phyloP scores from a whole-genome alignment of 2,113 vertebrate species.

The Malurus elegans region DNA sequence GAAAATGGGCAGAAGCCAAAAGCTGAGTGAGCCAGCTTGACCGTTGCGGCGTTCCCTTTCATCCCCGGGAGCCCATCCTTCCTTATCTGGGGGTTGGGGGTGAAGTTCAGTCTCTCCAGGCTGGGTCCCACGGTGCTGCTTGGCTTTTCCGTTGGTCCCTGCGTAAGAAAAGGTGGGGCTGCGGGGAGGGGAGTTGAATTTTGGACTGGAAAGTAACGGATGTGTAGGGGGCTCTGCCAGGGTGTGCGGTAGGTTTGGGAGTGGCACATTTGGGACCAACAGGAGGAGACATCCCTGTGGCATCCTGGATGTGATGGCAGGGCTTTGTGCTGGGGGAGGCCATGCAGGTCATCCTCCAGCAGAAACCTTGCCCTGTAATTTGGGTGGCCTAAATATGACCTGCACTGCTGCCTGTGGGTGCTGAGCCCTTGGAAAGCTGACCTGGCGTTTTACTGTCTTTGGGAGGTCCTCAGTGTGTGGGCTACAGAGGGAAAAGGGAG shows the following conservation, averaged over 20 bases:
- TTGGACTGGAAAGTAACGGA: not conserved
- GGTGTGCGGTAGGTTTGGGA: not conserved
- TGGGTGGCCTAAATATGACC: constrained; percentile 24
- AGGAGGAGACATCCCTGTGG: not conserved
- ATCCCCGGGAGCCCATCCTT: not conserved
- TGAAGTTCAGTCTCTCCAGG: accelerated
- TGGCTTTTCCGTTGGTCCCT: not conserved
- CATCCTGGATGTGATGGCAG: not conserved
- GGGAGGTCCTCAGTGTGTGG: constrained; percentile 61
- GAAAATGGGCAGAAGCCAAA: not conserved
- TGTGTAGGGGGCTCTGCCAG: not conserved
- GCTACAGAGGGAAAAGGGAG: not conserved
- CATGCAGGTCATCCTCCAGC: not conserved
- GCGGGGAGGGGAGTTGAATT: not conserved
- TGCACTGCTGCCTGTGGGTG: not conserved
- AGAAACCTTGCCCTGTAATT: constrained; percentile 33
- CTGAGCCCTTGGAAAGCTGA: constrained; percentile 14
- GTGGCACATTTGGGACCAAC: not conserved
- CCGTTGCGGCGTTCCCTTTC: accelerated
- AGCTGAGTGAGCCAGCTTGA: not conserved
- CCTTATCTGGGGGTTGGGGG: not conserved
- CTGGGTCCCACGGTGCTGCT: not conserved
- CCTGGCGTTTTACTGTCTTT: not conserved
- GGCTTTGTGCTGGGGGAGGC: not conserved
- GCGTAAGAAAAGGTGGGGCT: not conserved